These are phyloP conservation scores for Helostoma temminkii DNA, from an alignment of 2,797 vertebrate species.

Conservation along the genomic window DNA sequence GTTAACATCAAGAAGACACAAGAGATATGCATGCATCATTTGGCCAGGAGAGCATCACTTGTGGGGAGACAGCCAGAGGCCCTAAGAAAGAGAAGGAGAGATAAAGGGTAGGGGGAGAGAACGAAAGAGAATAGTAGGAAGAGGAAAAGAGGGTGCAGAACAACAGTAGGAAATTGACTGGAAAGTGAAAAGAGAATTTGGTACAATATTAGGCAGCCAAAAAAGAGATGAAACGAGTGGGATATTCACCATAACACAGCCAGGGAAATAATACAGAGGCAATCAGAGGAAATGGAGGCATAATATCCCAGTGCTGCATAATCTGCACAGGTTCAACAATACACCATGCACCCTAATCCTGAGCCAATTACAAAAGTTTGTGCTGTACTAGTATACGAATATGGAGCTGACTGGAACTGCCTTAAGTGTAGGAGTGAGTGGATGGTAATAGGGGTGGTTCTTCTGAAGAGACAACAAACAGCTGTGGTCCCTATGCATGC, in stretches of 20 bases:
- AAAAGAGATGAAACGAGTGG: slow-evolving; percentile 44
- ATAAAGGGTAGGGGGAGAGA: not conserved
- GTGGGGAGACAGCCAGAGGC: slow-evolving; percentile 85
- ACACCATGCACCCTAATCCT: slow-evolving; percentile 75
- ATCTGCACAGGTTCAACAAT: slow-evolving; percentile 82
- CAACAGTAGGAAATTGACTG: slow-evolving; percentile 54
- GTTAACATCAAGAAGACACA: slow-evolving; percentile 86
- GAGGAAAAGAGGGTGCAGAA: slow-evolving; percentile 40
- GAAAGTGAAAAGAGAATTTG: slow-evolving; percentile 46
- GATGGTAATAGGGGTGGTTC: slow-evolving; percentile 23
- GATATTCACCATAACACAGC: slow-evolving; percentile 42
- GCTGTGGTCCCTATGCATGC: slow-evolving; percentile 74
- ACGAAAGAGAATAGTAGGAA: slow-evolving; percentile 32
- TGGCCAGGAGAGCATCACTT: slow-evolving; percentile 86
- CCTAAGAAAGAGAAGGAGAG: slow-evolving; percentile 67
- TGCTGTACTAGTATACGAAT: slow-evolving; percentile 22
- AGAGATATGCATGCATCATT: slow-evolving; percentile 86
- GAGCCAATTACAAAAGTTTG: slow-evolving; percentile 73
- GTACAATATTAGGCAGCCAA: slow-evolving; percentile 44
- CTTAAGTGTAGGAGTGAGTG: slow-evolving; percentile 25
- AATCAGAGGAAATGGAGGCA: slow-evolving; percentile 82
- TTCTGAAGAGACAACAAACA: slow-evolving; percentile 66
- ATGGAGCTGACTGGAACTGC: slow-evolving; percentile 41
- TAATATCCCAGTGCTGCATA: slow-evolving; percentile 74
- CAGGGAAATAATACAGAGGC: slow-evolving; percentile 70